These are phyloP conservation scores for Enteromius unitaeniatus DNA, from an alignment of 2,797 vertebrate species.

Conservation along the genomic window DNA sequence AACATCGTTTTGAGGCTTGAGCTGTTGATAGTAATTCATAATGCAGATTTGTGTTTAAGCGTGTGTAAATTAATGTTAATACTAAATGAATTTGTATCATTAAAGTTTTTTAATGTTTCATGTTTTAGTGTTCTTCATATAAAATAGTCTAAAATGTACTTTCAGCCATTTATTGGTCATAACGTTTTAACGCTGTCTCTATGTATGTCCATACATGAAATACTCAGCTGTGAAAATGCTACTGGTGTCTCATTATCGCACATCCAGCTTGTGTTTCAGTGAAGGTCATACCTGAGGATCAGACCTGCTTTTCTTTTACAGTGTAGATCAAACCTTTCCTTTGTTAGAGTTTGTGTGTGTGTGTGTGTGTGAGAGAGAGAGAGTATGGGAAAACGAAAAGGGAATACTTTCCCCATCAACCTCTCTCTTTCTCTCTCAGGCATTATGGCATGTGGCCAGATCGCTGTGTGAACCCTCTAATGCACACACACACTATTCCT, in stretches of 20 bases:
- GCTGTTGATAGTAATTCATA: not conserved
- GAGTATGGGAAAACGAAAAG: constrained; percentile 48
- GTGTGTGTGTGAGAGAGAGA: constrained; percentile 6
- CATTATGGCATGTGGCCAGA: constrained; percentile 63
- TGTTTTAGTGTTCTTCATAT: not conserved
- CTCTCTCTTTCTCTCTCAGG: constrained; percentile 48
- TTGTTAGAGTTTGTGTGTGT: constrained; percentile 15
- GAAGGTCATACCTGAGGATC: not conserved
- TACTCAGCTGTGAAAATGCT: not conserved
- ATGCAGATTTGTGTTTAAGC: not conserved
- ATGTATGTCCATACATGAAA: not conserved
- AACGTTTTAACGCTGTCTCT: not conserved
- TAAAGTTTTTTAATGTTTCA: not conserved
- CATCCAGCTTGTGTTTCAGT: constrained; percentile 1
- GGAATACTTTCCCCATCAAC: constrained; percentile 51
- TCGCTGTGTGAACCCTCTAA: constrained; percentile 62
- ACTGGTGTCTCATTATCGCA: not conserved
- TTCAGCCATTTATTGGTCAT: not conserved
- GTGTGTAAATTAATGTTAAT: not conserved
- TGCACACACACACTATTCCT: constrained; percentile 56
- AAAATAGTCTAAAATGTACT: not conserved
- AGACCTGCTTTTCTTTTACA: constrained; percentile 28
- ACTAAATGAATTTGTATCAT: not conserved
- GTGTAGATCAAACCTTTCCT: constrained; percentile 18
- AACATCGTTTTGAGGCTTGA: not conserved